phyloP scores from a whole-genome alignment of 1,140 invertebrate genomes.

The Heliconius congener region DNA sequence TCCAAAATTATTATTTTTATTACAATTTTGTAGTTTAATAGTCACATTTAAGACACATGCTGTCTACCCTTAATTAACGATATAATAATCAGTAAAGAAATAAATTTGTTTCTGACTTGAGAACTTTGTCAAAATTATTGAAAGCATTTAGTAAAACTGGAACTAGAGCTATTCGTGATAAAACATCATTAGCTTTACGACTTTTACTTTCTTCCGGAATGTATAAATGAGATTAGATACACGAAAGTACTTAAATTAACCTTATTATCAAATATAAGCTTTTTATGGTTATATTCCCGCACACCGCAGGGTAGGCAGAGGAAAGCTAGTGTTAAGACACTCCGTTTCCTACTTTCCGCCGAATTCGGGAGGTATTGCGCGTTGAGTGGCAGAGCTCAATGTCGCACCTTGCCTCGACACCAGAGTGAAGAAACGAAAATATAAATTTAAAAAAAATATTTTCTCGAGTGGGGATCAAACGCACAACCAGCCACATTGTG shows the following conservation, averaged over 20 bases:
- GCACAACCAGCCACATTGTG: too few relatives aligned
- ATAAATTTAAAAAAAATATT: too few relatives aligned
- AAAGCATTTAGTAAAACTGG: not conserved
- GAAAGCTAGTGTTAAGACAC: too few relatives aligned
- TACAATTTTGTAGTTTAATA: not conserved
- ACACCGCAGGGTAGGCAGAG: too few relatives aligned
- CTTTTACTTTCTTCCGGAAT: constrained; percentile 14
- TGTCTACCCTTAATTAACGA: too few relatives aligned
- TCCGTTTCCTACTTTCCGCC: too few relatives aligned
- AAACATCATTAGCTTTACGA: not conserved
- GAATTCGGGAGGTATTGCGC: too few relatives aligned
- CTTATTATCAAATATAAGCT: not conserved
- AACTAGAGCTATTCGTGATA: constrained; percentile 11
- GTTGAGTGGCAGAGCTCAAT: too few relatives aligned
- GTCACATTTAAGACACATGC: not conserved
- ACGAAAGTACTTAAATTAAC: not conserved
- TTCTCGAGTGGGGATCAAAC: too few relatives aligned
- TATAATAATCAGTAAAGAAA: not conserved
- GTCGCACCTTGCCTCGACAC: too few relatives aligned
- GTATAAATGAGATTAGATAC: constrained; percentile 9
- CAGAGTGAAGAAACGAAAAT: too few relatives aligned
- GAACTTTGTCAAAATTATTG: not conserved
- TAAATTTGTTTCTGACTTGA: not conserved
- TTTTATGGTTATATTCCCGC: not conserved
- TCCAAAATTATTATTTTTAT: not conserved